phyloP scores from a whole-genome alignment of 2,797 vertebrate species.

The Serranus cabrilla region DNA sequence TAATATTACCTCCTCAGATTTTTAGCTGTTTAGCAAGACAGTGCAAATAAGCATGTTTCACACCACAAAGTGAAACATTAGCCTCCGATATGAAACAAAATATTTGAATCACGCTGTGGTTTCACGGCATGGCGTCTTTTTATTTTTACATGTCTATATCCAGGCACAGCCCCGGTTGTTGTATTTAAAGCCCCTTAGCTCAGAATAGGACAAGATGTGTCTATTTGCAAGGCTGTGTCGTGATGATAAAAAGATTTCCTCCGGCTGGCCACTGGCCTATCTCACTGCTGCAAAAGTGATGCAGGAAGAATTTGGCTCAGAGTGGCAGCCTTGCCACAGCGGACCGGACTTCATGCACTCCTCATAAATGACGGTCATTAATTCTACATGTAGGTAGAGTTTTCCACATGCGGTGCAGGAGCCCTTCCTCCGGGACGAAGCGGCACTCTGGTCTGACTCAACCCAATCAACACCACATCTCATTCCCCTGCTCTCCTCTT shows the following conservation, averaged over 20 bases:
- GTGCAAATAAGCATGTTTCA: slow-evolving; percentile 65
- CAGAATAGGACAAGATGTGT: slow-evolving; percentile 53
- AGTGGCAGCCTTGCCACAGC: slow-evolving; percentile 66
- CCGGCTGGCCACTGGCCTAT: slow-evolving; percentile 71
- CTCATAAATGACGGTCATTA: slow-evolving; percentile 81
- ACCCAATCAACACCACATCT: slow-evolving; percentile 55
- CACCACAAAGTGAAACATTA: slow-evolving; percentile 51
- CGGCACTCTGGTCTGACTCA: slow-evolving; percentile 37
- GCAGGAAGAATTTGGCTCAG: slow-evolving; percentile 69
- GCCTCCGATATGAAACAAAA: slow-evolving; percentile 44
- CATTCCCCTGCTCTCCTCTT: slow-evolving; percentile 25
- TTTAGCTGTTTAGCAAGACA: slow-evolving; percentile 53
- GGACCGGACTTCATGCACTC: slow-evolving; percentile 69
- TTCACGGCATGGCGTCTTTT: slow-evolving; percentile 34
- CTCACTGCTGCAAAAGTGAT: slow-evolving; percentile 59
- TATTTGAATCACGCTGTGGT: slow-evolving; percentile 14
- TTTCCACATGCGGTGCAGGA: slow-evolving; percentile 52
- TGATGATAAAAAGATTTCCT: slow-evolving; percentile 79
- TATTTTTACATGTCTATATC: slow-evolving; percentile 24
- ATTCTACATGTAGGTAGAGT: slow-evolving; percentile 74
- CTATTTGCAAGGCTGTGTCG: slow-evolving; percentile 71
- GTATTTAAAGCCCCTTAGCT: slow-evolving; percentile 40
- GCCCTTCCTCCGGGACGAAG: slow-evolving; percentile 57
- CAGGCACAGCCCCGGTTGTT: slow-evolving; percentile 27
- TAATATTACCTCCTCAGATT: slow-evolving; percentile 64